A percentile compares a stretch with the other conserved stretches of the same genome.
Conservation (phyloP, 1,140 invertebrate genomes). For the Arctopsyche grandis region DNA sequence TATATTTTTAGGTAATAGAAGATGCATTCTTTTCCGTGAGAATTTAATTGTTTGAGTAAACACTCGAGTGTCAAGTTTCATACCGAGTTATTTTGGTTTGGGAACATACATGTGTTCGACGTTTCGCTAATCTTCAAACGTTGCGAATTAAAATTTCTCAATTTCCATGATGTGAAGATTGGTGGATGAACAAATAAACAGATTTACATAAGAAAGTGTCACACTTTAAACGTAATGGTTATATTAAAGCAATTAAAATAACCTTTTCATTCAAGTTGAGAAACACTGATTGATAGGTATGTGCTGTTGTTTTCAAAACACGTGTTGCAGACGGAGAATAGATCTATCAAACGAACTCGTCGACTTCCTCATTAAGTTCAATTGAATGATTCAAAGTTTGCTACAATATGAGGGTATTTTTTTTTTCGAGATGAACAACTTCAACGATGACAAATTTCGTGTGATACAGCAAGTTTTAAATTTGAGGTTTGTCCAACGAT, state of each 20-base stretch:
- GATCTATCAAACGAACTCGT: not conserved
- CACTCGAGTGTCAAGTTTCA: too few species aligned
- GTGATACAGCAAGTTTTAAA: not conserved
- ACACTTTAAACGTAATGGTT: not conserved
- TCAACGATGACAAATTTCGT: not conserved
- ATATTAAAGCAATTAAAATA: too few species aligned
- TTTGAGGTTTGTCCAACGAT: not conserved
- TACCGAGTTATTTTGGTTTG: too few species aligned
- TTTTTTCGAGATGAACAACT: not conserved
- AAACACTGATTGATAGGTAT: too few species aligned
- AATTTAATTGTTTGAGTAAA: too few species aligned
- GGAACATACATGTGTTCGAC: too few species aligned
- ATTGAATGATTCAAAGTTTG: slow-evolving; percentile 34
- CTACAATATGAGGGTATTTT: slow-evolving; percentile 11
- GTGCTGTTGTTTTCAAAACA: not conserved
- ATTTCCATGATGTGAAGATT: not conserved
- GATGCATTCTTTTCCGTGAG: too few species aligned
- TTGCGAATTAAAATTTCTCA: too few species aligned
- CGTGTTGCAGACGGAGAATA: not conserved
- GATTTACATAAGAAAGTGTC: not conserved
- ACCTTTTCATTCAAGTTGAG: too few species aligned
- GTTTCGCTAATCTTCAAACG: too few species aligned
- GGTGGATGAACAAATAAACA: not conserved
- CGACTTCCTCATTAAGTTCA: slow-evolving; percentile 53
- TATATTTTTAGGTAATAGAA: not conserved